Evolutionary conservation across 2,113 vertebrate species (phyloP).

Genomic region (Charina bottae): DNA sequence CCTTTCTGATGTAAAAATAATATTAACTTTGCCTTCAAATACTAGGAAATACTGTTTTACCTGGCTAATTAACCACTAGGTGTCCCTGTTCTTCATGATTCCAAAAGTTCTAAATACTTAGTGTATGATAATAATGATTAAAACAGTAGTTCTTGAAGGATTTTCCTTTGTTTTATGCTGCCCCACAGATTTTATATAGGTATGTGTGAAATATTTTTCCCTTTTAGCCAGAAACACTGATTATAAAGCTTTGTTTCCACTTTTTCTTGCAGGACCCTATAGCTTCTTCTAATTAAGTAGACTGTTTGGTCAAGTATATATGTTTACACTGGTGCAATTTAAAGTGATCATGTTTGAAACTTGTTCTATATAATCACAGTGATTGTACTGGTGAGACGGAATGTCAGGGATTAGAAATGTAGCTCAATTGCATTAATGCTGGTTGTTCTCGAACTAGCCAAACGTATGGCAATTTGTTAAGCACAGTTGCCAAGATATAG

Average conservation of each 20-base stretch:
- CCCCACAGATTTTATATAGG: not conserved
- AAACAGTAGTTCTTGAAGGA: not conserved
- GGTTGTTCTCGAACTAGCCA: not conserved
- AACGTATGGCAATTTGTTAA: not conserved
- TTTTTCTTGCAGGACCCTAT: not conserved
- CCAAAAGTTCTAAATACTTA: not conserved
- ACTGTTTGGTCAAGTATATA: not conserved
- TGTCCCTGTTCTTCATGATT: constrained; percentile 70
- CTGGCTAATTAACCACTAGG: constrained; percentile 68
- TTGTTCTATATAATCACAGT: not conserved
- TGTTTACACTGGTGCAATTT: not conserved
- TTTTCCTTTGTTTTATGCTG: not conserved
- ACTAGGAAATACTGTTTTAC: constrained; percentile 30
- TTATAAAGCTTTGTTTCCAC: not conserved
- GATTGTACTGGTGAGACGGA: not conserved
- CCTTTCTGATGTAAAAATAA: not conserved
- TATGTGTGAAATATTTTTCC: not conserved
- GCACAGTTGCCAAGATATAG: not conserved
- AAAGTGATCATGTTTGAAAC: not conserved
- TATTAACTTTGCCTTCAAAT: constrained; percentile 6
- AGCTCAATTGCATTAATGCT: not conserved
- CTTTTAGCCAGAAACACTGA: not conserved
- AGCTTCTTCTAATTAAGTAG: not conserved
- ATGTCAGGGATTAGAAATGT: not conserved
- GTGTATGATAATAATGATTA: not conserved